Evolutionary conservation across 2,113 vertebrate genomes (phyloP), one percentile per base, ranked within the genome.

Genomic region (Amazona vittata): DNA sequence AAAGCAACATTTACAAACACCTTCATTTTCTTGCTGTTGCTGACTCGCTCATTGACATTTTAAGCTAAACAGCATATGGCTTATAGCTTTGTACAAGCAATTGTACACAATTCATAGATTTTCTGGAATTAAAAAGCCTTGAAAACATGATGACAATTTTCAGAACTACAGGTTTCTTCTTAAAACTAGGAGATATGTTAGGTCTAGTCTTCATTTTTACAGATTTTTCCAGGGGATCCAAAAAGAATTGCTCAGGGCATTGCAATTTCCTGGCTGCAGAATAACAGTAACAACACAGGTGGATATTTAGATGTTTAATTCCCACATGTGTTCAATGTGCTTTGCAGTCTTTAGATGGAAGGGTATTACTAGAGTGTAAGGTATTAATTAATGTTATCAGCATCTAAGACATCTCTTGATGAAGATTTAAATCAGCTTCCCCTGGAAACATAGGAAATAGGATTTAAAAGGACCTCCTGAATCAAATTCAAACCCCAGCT

Each of bases 61-160:
- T 95, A 92, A 96, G 90, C 50, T 95, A 94, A 97, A 94, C 86
- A 95, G 94, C 95, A 94, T 97, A 95, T 91, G 94, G 94, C 82
- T 94, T 94, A 94, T 93, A 94, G 91, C 75, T 96, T 93, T 90
- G 67, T 69, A 94, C 89, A 87, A 86, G 84, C 55, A 93, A 94
- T 95, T 69, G 73, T 92, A 89, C 83, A 85, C 81, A 88, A 86
- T 93, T 91, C 69, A 78, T 94, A 93, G 86, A 89, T 89, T 96
- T 90, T 95, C 74, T 92, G 46, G 90, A 95, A 86, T 92, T 83
- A 88, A 78, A 46, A 86, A 80, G 26, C 74, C 57, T 93, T 87
- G 86, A 85, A 96, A 90, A 95, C 69, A 75, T 9, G 9, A 85
- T 71, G 68, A 71, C 19, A 80, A 94, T 91, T 83, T 91, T 94